These are phyloP conservation scores for Paradisaea rubra DNA, from an alignment of 2,113 vertebrate species.

Conservation along the genomic window DNA sequence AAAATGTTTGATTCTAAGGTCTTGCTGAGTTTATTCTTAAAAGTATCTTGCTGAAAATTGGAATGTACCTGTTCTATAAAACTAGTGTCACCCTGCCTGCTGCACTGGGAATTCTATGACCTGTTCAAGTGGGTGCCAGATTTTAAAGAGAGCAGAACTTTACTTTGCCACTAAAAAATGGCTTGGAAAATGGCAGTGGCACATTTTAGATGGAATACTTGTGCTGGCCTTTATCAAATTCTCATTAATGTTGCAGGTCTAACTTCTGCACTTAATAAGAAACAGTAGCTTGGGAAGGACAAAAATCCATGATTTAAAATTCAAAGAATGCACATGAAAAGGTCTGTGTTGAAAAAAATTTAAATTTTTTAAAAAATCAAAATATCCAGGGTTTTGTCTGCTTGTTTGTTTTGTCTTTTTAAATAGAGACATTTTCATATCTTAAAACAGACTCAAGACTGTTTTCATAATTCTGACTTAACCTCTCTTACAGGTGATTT, in stretches of 20 bases:
- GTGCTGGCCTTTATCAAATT: background rate
- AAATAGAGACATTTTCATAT: background rate
- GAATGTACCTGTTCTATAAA: background rate
- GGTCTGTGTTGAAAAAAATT: background rate
- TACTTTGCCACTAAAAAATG: background rate
- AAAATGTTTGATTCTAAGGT: background rate
- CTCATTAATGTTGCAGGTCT: background rate
- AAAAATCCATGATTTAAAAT: background rate
- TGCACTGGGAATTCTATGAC: background rate
- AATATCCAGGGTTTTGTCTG: rapidly evolving
- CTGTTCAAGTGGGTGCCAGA: background rate
- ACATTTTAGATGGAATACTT: background rate
- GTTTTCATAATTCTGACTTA: background rate
- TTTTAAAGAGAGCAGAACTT: background rate
- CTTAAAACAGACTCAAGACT: background rate
- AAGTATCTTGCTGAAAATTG: background rate
- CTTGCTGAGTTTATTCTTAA: background rate
- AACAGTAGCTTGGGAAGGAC: background rate
- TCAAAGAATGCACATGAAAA: background rate
- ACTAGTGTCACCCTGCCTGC: background rate
- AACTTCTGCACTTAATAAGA: background rate
- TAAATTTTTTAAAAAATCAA: background rate
- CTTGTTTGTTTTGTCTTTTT: background rate
- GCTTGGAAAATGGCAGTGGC: background rate
- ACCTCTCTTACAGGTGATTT: background rate